These are phyloP conservation scores for Cyprinodon diabolis DNA, from an alignment of 2,797 vertebrate species.

Conservation along the genomic window DNA sequence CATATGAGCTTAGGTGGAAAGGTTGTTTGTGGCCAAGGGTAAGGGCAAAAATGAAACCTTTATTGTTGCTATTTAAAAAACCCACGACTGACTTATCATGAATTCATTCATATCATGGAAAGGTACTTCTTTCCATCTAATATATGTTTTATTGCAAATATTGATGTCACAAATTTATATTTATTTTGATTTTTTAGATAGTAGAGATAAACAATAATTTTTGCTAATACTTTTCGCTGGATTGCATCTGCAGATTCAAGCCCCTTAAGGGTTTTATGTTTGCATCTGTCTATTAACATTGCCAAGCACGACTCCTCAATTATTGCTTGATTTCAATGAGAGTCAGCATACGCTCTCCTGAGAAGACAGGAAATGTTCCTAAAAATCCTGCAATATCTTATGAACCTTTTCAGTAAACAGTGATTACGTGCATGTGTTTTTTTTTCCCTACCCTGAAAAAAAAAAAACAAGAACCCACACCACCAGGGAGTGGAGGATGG, in stretches of 20 bases:
- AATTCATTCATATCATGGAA: slow-evolving; percentile 11
- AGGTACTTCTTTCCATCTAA: slow-evolving; percentile 5
- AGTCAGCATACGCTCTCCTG: slow-evolving; percentile 53
- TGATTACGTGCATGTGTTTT: slow-evolving; percentile 6
- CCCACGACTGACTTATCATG: background rate
- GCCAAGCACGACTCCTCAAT: slow-evolving; percentile 50
- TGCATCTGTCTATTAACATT: slow-evolving; percentile 52
- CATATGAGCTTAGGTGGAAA: slow-evolving; percentile 58
- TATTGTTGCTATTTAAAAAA: slow-evolving; percentile 7
- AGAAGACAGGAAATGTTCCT: slow-evolving; percentile 70
- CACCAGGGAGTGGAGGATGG: slow-evolving; percentile 47
- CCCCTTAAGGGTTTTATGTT: slow-evolving; percentile 12
- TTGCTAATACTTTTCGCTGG: no score
- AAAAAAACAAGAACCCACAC: background rate
- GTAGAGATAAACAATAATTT: no score
- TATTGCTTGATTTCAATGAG: slow-evolving; percentile 61
- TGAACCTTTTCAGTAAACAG: slow-evolving; percentile 62
- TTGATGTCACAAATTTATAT: slow-evolving; percentile 17
- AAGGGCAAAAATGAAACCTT: slow-evolving; percentile 40
- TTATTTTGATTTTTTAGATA: no score
- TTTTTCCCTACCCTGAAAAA: background rate
- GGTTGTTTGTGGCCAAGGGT: slow-evolving; percentile 56
- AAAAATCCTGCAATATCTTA: slow-evolving; percentile 62
- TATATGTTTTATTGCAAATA: background rate
- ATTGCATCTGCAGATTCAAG: slow-evolving; percentile 1